phyloP scores from a whole-genome alignment of 2,888 invertebrate genomes.

The Drosophila helvetica region DNA sequence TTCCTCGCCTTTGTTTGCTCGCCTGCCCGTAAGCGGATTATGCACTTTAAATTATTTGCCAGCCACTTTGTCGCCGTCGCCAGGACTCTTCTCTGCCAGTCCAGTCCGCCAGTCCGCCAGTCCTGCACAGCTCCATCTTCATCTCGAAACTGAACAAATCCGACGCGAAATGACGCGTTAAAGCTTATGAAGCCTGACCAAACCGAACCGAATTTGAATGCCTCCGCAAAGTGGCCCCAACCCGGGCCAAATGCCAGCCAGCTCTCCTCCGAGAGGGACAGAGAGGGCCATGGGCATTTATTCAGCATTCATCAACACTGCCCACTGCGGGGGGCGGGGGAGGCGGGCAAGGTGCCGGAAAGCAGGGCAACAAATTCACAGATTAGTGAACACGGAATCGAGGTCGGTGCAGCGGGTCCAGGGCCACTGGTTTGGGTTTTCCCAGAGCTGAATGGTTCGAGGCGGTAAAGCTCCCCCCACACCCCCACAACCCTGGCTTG shows the following conservation, averaged over 20 bases:
- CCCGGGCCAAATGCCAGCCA: conserved; percentile 16
- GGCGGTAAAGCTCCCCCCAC: background rate
- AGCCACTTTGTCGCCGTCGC: conserved; percentile 21
- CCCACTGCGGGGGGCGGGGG: background rate
- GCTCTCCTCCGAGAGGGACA: background rate
- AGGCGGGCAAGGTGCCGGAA: background rate
- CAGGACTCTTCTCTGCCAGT: background rate
- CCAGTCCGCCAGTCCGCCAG: background rate
- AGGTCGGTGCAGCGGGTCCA: background rate
- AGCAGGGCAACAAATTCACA: background rate
- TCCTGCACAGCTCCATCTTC: conserved; percentile 5
- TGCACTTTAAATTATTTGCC: conserved; percentile 57
- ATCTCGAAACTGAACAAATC: conserved; percentile 11
- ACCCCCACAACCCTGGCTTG: background rate
- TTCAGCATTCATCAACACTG: background rate
- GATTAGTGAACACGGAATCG: background rate
- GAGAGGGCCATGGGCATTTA: background rate
- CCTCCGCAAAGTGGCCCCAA: background rate
- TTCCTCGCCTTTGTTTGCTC: conserved; percentile 36
- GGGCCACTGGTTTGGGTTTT: background rate
- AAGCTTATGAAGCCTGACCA: conserved; percentile 16
- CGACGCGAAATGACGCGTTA: conserved; percentile 54
- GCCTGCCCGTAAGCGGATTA: conserved; percentile 56
- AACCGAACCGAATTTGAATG: conserved; percentile 41
- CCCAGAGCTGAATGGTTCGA: background rate